A percentile compares a stretch with the other conserved stretches of the same genome.
phyloP scores from a whole-genome alignment of 2,888 invertebrate genomes.

The Yponomeuta cagnagella region DNA sequence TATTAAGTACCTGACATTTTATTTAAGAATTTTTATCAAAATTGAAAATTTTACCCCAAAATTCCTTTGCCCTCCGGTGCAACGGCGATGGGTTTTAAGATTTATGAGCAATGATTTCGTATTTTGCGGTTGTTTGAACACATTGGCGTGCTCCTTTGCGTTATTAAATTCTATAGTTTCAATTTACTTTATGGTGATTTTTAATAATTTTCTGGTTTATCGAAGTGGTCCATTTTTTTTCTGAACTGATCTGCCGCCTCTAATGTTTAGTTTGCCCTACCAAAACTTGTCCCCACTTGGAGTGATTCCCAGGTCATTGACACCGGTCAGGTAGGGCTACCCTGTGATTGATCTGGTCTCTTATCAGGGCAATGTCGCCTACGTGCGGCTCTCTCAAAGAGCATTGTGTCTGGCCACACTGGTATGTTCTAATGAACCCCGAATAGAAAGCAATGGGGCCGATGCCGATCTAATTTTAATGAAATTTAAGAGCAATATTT shows the following conservation, averaged over 20 bases:
- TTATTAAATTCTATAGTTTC: conserved; percentile 32
- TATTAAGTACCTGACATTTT: conserved; percentile 69
- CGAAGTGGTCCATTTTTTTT: neutral
- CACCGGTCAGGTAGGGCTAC: conserved; percentile 67
- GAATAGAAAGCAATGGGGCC: conserved; percentile 19
- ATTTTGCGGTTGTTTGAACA: conserved; percentile 24
- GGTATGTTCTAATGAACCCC: conserved; percentile 49
- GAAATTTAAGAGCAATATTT: neutral
- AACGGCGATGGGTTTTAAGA: conserved; percentile 52
- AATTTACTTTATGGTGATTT: conserved; percentile 39
- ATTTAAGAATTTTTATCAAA: conserved; percentile 60
- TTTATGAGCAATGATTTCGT: conserved; percentile 48
- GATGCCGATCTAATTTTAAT: conserved; percentile 4
- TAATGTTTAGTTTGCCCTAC: conserved; percentile 8
- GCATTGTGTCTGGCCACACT: conserved; percentile 58
- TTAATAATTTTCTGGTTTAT: neutral
- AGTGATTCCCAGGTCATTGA: conserved; percentile 48
- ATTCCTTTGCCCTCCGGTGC: conserved; percentile 57
- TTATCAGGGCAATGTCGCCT: conserved; percentile 69
- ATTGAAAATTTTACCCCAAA: conserved; percentile 56
- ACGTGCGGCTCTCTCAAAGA: conserved; percentile 70
- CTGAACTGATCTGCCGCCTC: neutral
- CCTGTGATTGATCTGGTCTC: conserved; percentile 70
- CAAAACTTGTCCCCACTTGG: conserved; percentile 10
- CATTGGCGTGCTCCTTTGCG: conserved; percentile 16